A percentile compares a stretch with the other conserved stretches of the same genome.
Conservation (phyloP, 2,888 invertebrate species). For the Agrochola lota region DNA sequence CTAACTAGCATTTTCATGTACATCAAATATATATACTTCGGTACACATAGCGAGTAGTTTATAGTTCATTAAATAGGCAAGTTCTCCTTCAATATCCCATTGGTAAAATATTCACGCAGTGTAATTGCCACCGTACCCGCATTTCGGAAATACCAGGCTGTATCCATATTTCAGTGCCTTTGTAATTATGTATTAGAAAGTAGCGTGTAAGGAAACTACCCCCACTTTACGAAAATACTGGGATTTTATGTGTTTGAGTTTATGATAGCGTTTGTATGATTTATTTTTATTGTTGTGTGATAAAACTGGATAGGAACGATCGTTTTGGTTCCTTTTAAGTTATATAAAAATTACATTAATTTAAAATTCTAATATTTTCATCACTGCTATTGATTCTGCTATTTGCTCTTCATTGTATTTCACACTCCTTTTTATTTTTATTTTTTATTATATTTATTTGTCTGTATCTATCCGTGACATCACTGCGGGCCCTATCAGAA, state of each 20-base stretch:
- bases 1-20: too few species aligned
- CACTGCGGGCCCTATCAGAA: too few species aligned
- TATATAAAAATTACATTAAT: background rate
- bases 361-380: background rate
- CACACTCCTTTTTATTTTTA: too few species aligned
- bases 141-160: slow-evolving; percentile 54
- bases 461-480: too few species aligned
- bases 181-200: slow-evolving; percentile 54
- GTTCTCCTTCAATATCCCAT: slow-evolving; percentile 36
- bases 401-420: too few species aligned
- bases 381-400: background rate
- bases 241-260: slow-evolving; percentile 50
- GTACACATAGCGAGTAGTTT: background rate
- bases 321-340: background rate
- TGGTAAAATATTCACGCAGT: slow-evolving; percentile 53
- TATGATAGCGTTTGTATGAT: slow-evolving; percentile 31
- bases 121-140: slow-evolving; percentile 43
- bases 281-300: slow-evolving; percentile 43
- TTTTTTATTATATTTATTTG: too few species aligned
- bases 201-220: slow-evolving; percentile 43
- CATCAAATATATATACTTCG: background rate
- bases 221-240: slow-evolving; percentile 24
- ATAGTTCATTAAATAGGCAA: slow-evolving; percentile 27
- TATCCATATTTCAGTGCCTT: slow-evolving; percentile 56
- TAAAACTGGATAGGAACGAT: slow-evolving; percentile 15